These are phyloP conservation scores for Syrphus vitripennis DNA, from an alignment of 2,888 invertebrate genomes.

Conservation along the genomic window DNA sequence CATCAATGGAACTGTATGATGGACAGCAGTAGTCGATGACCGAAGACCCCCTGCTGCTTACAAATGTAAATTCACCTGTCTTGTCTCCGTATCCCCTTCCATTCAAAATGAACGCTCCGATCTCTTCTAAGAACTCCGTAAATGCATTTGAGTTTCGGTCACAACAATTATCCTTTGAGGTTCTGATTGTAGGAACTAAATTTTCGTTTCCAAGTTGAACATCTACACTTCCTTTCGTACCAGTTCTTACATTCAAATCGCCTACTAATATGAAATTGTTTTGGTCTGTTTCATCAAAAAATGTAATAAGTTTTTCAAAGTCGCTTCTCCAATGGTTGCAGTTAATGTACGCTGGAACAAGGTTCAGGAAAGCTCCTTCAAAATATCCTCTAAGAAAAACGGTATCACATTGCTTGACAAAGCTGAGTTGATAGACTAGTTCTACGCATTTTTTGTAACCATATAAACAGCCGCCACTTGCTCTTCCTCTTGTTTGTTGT, in stretches of 20 bases:
- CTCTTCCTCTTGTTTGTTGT: neutral
- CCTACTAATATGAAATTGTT: too few species aligned
- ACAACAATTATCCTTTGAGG: neutral
- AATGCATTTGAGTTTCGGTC: neutral
- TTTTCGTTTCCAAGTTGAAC: too few species aligned
- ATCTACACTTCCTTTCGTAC: too few species aligned
- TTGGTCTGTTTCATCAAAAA: too few species aligned
- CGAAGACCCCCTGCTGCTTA: too few species aligned
- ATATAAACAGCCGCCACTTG: too few species aligned
- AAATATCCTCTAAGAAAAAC: neutral
- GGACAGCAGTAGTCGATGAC: neutral
- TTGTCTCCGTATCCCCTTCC: too few species aligned
- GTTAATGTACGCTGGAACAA: neutral
- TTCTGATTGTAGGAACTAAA: too few species aligned
- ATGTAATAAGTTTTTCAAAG: too few species aligned
- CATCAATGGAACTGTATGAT: too few species aligned
- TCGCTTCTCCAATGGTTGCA: neutral
- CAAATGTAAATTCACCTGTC: too few species aligned
- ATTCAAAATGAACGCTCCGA: neutral
- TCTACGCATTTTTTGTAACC: slow-evolving; percentile 1
- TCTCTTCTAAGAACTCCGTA: neutral
- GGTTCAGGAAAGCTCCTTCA: neutral
- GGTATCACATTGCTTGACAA: neutral
- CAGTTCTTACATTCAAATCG: too few species aligned
- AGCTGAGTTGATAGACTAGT: neutral